Percentiles rank a stretch among this genome's conserved stretches.
Conservation (phyloP, 2,113 vertebrate genomes). For the Plecturocebus donacophilus region DNA sequence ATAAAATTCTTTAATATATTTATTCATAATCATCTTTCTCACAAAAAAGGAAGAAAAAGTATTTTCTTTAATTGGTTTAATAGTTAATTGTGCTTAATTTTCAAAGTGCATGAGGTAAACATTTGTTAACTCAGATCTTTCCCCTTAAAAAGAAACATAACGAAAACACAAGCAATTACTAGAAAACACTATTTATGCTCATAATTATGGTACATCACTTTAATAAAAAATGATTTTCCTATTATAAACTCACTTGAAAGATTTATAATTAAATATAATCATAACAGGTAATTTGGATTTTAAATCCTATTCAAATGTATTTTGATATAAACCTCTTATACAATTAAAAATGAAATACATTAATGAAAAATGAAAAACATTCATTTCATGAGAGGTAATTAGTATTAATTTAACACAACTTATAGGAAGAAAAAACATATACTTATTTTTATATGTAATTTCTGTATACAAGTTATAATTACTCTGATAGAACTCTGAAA, state of each 20-base stretch:
- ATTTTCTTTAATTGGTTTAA: not conserved
- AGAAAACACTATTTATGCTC: not conserved
- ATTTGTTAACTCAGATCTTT: slow-evolving; percentile 25
- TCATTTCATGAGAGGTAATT: not conserved
- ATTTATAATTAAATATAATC: slow-evolving; percentile 24
- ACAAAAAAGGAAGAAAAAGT: not conserved
- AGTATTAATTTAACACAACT: not conserved
- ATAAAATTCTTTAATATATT: not conserved
- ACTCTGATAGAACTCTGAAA: not conserved
- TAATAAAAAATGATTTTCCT: slow-evolving; percentile 21
- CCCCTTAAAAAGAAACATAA: slow-evolving; percentile 41
- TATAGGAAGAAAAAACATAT: not conserved
- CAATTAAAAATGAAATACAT: not conserved
- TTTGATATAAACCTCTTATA: not conserved
- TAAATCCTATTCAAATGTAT: slow-evolving; percentile 30
- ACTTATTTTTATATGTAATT: not conserved
- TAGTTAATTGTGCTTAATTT: slow-evolving; percentile 14
- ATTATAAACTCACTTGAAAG: not conserved
- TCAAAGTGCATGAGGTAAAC: not conserved
- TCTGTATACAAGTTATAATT: not conserved
- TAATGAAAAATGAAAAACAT: not conserved
- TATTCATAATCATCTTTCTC: slow-evolving; percentile 24
- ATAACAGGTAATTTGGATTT: slow-evolving; percentile 11
- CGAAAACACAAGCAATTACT: slow-evolving; percentile 5
- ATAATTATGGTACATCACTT: not conserved